Percentiles rank a stretch among this genome's conserved stretches.
Conservation (phyloP, 2,797 vertebrate species). For the Helarctos malayanus region DNA sequence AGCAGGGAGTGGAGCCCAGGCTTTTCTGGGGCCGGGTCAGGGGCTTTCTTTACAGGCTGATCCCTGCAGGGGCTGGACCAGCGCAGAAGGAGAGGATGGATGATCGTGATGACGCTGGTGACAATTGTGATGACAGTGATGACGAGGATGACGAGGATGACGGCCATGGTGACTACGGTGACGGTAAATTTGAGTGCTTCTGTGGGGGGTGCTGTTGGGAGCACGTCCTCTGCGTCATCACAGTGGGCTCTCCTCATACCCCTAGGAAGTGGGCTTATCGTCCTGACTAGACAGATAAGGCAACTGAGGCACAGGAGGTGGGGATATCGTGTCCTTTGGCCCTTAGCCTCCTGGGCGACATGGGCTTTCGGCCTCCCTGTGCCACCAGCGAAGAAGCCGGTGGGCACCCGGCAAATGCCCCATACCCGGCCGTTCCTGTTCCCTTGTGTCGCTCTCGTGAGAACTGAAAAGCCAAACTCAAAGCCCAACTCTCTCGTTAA, state of each 20-base stretch:
- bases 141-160: accelerated
- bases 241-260: accelerated
- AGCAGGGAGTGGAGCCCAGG: neutral
- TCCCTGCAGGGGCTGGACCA: neutral
- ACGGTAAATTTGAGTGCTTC: neutral
- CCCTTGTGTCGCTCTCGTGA: neutral
- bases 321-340: no score
- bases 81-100: neutral
- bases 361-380: neutral
- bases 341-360: neutral
- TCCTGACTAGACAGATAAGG: neutral
- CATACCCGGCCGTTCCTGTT: accelerated
- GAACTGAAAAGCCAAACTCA: neutral
- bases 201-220: neutral
- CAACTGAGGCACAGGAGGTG: neutral
- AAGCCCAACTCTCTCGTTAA: neutral
- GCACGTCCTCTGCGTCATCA: accelerated
- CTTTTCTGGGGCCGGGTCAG: neutral
- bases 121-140: accelerated
- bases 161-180: neutral
- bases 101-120: accelerated
- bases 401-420: accelerated
- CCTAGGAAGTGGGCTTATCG: neutral
- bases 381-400: neutral
- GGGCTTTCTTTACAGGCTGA: neutral